Evolutionary conservation across 2,113 vertebrate species (phyloP), one percentile per base, ranked within the genome.

Genomic region (Calidris pygmaea): DNA sequence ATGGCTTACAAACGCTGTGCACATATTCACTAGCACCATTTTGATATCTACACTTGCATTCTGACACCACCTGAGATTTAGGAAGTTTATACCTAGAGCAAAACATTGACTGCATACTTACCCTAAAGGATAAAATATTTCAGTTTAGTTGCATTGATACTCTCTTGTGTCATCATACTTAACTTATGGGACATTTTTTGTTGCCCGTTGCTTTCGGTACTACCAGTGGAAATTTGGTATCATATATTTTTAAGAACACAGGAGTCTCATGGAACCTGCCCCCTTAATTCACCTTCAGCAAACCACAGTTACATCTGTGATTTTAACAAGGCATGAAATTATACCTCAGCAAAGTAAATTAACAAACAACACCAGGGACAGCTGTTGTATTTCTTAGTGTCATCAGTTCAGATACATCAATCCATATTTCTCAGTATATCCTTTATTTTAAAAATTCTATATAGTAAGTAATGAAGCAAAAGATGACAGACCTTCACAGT

Each of bases 261-360:
- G 22, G 85, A 34, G 12, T 79, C 79, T 89, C n/a, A 41, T 1
- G 0, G 65, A 94, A 21, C 13, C 7, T 75, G 35, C 85, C 34
- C 63, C 78, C 32, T 87, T 78, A 68, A 78, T 93, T 96, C 74
- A 95, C 89, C 85, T 96, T 96, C 73, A 97, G 59, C 22, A 84
- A 87, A 93, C 59, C 87, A 89, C 14, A 82, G 48, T 67, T 94
- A 73, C 53, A 35, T 91, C 53, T 27, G 34, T 91, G 47, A 91
- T 96, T 97, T 96, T 93, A 95, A 96, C 39, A 89, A 96, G 85
- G 88, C 90, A 94, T 93, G 72, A 96, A 97, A 97, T 97, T 96
- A 93, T 66, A 43, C 58, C 67, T 93, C 76, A 92, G 50, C 60
- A 78, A 93, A 97, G 67, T 92, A 97, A 97, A 93, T 96, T 93